A percentile compares a stretch with the other conserved stretches of the same genome.
Conservation (phyloP, 2,797 vertebrate species). For the Lycodopsis pacificus region DNA sequence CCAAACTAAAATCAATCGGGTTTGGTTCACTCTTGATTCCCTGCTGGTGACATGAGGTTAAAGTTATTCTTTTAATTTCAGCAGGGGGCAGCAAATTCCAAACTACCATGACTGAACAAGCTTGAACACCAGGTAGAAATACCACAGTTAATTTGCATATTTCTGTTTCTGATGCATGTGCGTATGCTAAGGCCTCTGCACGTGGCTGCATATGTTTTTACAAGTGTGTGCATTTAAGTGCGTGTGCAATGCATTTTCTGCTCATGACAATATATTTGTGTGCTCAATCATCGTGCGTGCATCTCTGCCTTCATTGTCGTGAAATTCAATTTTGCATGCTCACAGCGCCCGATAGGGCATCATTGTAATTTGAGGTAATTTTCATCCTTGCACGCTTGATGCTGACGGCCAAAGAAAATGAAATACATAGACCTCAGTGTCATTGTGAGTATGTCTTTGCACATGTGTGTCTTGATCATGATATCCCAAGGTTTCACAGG, state of each 20-base stretch:
- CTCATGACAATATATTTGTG: neutral
- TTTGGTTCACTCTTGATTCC: slow-evolving; percentile 29
- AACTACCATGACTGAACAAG: slow-evolving; percentile 52
- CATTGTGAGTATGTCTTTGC: slow-evolving; percentile 1
- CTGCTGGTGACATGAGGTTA: slow-evolving; percentile 30
- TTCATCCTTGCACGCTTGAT: slow-evolving; percentile 7
- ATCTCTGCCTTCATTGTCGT: slow-evolving; percentile 5
- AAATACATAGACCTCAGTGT: slow-evolving; percentile 7
- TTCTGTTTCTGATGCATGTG: neutral
- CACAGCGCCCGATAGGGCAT: slow-evolving; percentile 11
- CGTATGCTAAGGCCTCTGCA: neutral
- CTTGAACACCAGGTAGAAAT: slow-evolving; percentile 31
- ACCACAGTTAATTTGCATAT: neutral
- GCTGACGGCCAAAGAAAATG: slow-evolving; percentile 7
- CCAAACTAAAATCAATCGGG: slow-evolving; percentile 22
- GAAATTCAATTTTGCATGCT: slow-evolving; percentile 23
- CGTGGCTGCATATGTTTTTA: neutral
- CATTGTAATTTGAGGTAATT: slow-evolving; percentile 19
- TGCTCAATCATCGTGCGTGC: neutral
- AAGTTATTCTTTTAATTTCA: slow-evolving; percentile 58
- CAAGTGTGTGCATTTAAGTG: neutral
- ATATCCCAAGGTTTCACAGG: neutral
- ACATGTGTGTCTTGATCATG: slow-evolving; percentile 5
- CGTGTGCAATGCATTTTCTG: neutral
- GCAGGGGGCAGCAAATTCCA: slow-evolving; percentile 80